Evolutionary conservation across 2,888 invertebrate genomes (phyloP), one percentile per base, ranked within the genome.

Genomic region (Camptogramma bilineatum): DNA sequence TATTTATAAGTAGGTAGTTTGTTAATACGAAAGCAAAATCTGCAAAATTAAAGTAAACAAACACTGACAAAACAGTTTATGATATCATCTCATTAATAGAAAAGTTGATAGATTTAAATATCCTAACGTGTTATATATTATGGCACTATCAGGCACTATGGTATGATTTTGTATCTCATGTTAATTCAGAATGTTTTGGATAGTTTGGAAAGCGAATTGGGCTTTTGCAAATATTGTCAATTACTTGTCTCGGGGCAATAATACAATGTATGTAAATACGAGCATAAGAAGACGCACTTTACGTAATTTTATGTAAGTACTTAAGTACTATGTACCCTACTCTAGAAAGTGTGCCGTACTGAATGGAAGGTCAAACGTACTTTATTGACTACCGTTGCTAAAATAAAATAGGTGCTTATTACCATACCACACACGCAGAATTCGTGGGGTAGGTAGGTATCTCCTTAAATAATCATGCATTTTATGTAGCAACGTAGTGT

Each of bases 331-430:
- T n/a, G 21, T 21, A 5, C n/a, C 34, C 4, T 53, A 58, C 62
- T 68, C 61, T 71, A 64, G 75, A 78, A 79, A 77, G 79, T 73
- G 71, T 73, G 78, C 64, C 74, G 66, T 56, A 63, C 60, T 47
- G 48, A 48, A 62, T 59, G 66, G 68, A 17, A 76, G 74, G 76
- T 73, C 78, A 72, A 52, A 60, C 67, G 61, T 68, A 70, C 4
- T 5, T 7, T 73, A 63, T 68, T 39, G 39, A 10, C n/a, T 4
- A 13, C 3, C 13, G 34, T 10, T 39, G 34, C 13, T 31, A 31
- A 31, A 21, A 21, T 21, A 21, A 31, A 31, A 31, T 31, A 31
- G 9, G 8, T 9, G 31, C 9, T 31, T 31, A 34, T 34, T 34
- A 34, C 34, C 34, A 39, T 34, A 34, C 34, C 34, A 39, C 34